A percentile compares a stretch with the other conserved stretches of the same genome.
Conservation (phyloP, 2,888 invertebrate species). For the Monochamus alternatus region DNA sequence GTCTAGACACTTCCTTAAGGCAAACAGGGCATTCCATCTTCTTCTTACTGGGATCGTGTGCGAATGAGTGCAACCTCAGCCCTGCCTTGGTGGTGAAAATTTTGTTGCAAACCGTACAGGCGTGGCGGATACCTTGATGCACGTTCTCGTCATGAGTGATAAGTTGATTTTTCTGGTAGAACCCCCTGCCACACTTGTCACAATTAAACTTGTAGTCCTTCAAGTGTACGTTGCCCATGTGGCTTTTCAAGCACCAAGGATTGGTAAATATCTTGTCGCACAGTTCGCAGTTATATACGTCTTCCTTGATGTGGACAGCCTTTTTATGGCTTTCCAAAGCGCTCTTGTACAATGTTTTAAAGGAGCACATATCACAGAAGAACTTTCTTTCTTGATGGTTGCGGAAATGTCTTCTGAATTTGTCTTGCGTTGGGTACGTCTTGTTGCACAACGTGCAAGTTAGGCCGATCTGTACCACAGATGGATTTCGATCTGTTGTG, state of each 20-base stretch:
- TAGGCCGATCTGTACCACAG: not conserved
- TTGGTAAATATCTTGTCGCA: conserved; percentile 22
- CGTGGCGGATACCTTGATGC: conserved; percentile 16
- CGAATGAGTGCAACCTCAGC: not conserved
- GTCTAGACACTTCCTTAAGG: conserved; percentile 1
- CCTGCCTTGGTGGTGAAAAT: conserved; percentile 43
- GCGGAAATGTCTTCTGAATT: conserved; percentile 42
- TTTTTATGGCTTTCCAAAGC: conserved; percentile 9
- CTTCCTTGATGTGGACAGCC: conserved; percentile 20
- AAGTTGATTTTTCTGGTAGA: conserved; percentile 22
- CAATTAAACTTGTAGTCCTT: conserved; percentile 32
- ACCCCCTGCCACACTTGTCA: conserved; percentile 32
- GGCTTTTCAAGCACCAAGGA: conserved; percentile 14
- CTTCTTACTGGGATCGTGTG: conserved; percentile 12
- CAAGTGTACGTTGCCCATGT: conserved; percentile 15
- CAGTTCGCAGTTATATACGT: conserved; percentile 25
- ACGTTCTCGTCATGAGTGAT: conserved; percentile 21
- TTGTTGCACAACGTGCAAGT: conserved; percentile 47
- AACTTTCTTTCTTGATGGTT: conserved; percentile 43
- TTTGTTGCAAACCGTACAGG: conserved; percentile 43
- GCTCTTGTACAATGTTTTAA: conserved; percentile 21
- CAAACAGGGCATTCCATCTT: conserved; percentile 23
- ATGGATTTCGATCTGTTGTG: not conserved
- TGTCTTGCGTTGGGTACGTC: conserved; percentile 38
- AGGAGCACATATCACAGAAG: conserved; percentile 21